A percentile compares a stretch with the other conserved stretches of the same genome.
These are phyloP conservation scores for Pachycephala philippinensis DNA, from an alignment of 2,113 vertebrate species.

Conservation along the genomic window DNA sequence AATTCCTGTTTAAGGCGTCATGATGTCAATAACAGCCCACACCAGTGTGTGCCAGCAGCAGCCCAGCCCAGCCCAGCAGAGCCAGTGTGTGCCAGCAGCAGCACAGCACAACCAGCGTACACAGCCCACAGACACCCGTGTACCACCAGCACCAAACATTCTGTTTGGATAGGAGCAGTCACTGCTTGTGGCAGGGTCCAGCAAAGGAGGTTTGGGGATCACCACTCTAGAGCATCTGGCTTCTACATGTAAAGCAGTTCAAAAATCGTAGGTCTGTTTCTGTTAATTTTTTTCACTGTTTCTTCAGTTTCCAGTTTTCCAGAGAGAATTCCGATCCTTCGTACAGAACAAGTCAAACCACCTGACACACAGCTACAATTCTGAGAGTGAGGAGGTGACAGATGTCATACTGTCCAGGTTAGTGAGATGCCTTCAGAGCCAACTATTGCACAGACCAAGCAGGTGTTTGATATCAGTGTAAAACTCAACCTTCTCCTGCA, in stretches of 20 bases:
- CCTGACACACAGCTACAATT: accelerated
- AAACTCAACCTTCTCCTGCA: background rate
- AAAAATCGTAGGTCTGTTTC: accelerated
- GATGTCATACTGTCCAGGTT: no score
- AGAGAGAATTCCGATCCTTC: background rate
- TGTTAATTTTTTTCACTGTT: background rate
- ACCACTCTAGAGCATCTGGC: accelerated
- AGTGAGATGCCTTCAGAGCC: background rate
- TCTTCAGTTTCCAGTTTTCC: background rate
- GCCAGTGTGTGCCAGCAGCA: background rate
- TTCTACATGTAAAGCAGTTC: background rate
- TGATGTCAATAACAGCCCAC: background rate
- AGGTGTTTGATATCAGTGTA: accelerated
- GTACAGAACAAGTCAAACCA: background rate
- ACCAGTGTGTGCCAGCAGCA: background rate
- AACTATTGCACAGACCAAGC: background rate
- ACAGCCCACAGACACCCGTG: background rate
- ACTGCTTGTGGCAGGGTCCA: accelerated
- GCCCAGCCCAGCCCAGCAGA: background rate
- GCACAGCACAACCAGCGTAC: background rate
- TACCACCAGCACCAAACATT: accelerated
- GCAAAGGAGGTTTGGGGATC: background rate
- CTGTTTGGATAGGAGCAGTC: accelerated
- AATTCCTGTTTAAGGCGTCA: accelerated
- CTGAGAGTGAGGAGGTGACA: background rate